Conservation (phyloP, 2,113 vertebrate genomes). For the Coptodon rendalli region DNA sequence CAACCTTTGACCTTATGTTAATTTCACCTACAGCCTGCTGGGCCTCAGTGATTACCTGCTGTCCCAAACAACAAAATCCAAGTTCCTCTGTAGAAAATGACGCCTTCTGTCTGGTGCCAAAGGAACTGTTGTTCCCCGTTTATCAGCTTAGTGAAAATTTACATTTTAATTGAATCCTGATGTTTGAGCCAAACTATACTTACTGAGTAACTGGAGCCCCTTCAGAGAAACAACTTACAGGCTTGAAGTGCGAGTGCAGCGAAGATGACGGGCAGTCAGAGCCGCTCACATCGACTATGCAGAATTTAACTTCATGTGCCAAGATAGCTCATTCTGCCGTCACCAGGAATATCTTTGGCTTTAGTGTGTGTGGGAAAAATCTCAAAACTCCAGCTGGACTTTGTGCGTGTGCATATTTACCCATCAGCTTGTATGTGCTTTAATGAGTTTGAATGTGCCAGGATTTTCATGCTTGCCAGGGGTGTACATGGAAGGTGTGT, state of each 20-base stretch:
- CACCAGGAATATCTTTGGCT: constrained; percentile 3
- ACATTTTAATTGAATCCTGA: constrained; percentile 68
- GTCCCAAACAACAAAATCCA: neutral
- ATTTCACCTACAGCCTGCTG: constrained; percentile 4
- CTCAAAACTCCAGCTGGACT: constrained; percentile 10
- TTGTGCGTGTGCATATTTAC: neutral
- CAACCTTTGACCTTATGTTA: constrained; percentile 16
- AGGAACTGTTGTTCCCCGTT: constrained; percentile 36
- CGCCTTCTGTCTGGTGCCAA: constrained; percentile 19
- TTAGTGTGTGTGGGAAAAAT: neutral
- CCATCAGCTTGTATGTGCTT: constrained; percentile 18
- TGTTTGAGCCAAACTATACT: constrained; percentile 41
- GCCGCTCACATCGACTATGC: constrained; percentile 44
- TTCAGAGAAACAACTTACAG: constrained; percentile 43
- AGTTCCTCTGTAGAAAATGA: neutral
- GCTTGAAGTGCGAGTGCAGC: constrained; percentile 36
- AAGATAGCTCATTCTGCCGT: constrained; percentile 26
- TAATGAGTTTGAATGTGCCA: constrained; percentile 23
- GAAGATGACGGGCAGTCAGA: constrained; percentile 61
- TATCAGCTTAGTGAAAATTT: constrained; percentile 61
- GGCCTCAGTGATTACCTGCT: constrained; percentile 14
- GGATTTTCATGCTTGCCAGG: neutral
- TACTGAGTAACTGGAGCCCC: constrained; percentile 40
- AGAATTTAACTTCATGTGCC: constrained; percentile 34
- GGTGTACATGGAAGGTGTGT: neutral